A percentile compares a stretch with the other conserved stretches of the same genome.
These are phyloP conservation scores for Acipenser oxyrinchus DNA, from an alignment of 2,797 vertebrate genomes.

Conservation along the genomic window DNA sequence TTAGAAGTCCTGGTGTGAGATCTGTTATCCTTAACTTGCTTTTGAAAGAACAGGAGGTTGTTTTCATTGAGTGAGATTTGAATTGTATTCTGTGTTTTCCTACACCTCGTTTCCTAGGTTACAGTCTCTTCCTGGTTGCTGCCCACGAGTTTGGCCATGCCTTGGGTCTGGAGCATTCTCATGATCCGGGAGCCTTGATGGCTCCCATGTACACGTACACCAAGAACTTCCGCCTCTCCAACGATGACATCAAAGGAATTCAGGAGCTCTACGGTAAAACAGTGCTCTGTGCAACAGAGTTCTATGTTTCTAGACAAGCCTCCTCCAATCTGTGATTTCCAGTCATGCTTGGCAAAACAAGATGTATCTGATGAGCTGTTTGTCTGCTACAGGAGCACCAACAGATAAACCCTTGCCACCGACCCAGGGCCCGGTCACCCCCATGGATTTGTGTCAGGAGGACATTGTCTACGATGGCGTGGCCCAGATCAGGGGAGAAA, in stretches of 20 bases:
- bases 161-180: constrained; percentile 89
- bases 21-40: too few species aligned
- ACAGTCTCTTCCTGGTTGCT: constrained; percentile 96
- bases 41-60: too few species aligned
- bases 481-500: constrained; percentile 88
- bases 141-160: constrained; percentile 97
- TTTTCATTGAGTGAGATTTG: not conserved
- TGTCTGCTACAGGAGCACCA: constrained; percentile 52
- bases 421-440: constrained; percentile 83
- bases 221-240: constrained; percentile 84
- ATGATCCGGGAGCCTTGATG: constrained; percentile 91
- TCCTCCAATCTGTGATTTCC: not conserved
- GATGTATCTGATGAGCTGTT: not conserved
- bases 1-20: too few species aligned
- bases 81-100: not conserved
- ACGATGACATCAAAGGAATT: constrained; percentile 87
- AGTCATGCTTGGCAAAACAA: not conserved
- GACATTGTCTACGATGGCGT: constrained; percentile 85
- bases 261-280: constrained; percentile 88
- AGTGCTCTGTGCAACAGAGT: not conserved
- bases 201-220: constrained; percentile 90
- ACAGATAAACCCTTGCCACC: constrained; percentile 68
- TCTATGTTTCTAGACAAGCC: not conserved
- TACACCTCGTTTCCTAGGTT: constrained; percentile 61
- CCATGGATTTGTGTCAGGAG: constrained; percentile 80